Evolutionary conservation across 2,113 vertebrate genomes (phyloP).

Genomic region (Parus major): DNA sequence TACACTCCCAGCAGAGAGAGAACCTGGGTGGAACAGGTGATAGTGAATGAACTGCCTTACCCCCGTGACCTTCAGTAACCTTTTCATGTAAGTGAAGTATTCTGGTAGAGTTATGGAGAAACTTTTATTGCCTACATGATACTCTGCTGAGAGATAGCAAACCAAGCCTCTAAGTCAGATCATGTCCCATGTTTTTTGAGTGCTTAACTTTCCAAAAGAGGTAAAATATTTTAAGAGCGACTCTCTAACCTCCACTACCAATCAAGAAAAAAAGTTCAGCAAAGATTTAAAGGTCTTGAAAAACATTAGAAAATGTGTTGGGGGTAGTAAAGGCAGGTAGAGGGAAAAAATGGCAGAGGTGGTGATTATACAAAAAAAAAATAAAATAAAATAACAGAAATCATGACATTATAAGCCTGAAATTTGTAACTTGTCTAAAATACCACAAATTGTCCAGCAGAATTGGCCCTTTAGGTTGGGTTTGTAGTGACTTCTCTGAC

Average conservation of each 20-base stretch:
- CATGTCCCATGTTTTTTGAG: fast-evolving
- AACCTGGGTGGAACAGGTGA: neutral
- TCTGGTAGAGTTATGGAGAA: neutral
- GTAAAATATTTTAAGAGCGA: neutral
- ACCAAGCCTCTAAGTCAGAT: neutral
- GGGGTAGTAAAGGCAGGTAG: neutral
- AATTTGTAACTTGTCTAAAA: neutral
- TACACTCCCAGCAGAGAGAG: neutral
- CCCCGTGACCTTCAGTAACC: neutral
- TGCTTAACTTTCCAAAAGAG: neutral
- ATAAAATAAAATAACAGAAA: neutral
- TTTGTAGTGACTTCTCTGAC: neutral
- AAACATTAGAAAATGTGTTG: neutral
- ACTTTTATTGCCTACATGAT: neutral
- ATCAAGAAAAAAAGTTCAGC: neutral
- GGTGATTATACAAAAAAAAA: neutral
- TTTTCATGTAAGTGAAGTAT: neutral
- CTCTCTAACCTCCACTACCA: neutral
- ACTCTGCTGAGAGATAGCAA: neutral
- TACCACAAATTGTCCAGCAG: neutral
- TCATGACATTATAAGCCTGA: neutral
- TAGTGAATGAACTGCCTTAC: conserved; percentile 12
- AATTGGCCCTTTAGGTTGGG: neutral
- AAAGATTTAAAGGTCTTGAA: neutral
- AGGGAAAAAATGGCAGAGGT: neutral